Conservation (phyloP, 2,113 vertebrate species). For the Perognathus longimembris region DNA sequence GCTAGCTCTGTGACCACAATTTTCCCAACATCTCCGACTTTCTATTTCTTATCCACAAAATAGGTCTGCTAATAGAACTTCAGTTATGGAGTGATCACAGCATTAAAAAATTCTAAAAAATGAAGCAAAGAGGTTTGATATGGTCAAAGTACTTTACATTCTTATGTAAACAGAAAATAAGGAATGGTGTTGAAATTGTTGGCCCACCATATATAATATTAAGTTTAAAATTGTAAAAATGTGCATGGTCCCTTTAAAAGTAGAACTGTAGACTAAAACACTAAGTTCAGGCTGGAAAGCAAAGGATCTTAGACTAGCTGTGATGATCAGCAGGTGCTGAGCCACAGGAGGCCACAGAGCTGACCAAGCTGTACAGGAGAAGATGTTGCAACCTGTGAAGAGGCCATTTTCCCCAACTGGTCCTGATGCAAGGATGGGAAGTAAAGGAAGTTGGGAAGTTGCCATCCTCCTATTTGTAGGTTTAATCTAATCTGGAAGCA, state of each 20-base stretch:
- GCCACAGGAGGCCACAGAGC: not conserved
- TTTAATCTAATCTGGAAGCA: not conserved
- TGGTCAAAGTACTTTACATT: too few species aligned
- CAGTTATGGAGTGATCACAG: not conserved
- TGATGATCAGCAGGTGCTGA: not conserved
- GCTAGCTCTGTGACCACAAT: not conserved
- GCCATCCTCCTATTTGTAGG: not conserved
- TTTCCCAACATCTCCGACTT: not conserved
- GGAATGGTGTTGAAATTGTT: not conserved
- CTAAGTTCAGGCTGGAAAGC: not conserved
- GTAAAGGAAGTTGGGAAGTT: not conserved
- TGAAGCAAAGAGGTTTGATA: too few species aligned
- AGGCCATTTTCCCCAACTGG: not conserved
- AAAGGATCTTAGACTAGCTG: not conserved
- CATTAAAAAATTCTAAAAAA: not conserved
- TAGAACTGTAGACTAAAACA: not conserved
- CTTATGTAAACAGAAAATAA: too few species aligned
- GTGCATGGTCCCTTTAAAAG: not conserved
- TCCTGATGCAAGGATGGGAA: not conserved
- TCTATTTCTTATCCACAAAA: constrained; percentile 1
- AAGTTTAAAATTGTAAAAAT: not conserved
- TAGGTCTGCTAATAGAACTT: not conserved
- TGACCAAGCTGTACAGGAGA: not conserved
- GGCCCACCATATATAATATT: not conserved
- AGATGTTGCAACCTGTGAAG: not conserved